phyloP scores from a whole-genome alignment of 2,113 vertebrate genomes.

The Gulo gulo region DNA sequence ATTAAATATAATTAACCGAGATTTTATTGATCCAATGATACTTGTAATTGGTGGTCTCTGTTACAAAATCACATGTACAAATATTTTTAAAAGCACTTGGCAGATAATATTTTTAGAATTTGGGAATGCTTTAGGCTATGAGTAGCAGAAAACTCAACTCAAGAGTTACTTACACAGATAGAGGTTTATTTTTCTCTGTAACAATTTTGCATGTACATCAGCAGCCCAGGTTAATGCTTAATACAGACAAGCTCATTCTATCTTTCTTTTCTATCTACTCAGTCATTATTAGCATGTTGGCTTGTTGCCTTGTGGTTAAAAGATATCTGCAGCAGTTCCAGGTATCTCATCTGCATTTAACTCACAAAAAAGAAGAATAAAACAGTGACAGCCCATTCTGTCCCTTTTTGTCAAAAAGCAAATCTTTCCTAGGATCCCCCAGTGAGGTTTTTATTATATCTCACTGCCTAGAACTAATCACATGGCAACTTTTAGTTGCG shows the following conservation, averaged over 20 bases:
- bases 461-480: not conserved
- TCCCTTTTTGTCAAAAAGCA: not conserved
- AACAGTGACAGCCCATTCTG: not conserved
- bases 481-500: not conserved
- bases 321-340: not conserved
- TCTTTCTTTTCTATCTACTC: not conserved
- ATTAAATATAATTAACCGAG: not conserved
- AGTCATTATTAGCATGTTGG: not conserved
- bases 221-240: not conserved
- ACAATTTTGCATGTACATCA: not conserved
- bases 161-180: not conserved
- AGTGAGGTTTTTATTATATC: not conserved
- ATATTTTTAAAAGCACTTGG: not conserved
- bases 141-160: not conserved
- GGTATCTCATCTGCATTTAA: not conserved
- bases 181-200: slow-evolving; percentile 2
- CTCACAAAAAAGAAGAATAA: not conserved
- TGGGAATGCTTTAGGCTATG: not conserved
- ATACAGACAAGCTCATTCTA: not conserved
- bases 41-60: not conserved
- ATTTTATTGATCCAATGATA: not conserved
- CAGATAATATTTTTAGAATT: slow-evolving; percentile 5
- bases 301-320: not conserved
- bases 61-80: not conserved
- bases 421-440: not conserved